Conservation (phyloP, 2,888 invertebrate species). For the Phania funesta region DNA sequence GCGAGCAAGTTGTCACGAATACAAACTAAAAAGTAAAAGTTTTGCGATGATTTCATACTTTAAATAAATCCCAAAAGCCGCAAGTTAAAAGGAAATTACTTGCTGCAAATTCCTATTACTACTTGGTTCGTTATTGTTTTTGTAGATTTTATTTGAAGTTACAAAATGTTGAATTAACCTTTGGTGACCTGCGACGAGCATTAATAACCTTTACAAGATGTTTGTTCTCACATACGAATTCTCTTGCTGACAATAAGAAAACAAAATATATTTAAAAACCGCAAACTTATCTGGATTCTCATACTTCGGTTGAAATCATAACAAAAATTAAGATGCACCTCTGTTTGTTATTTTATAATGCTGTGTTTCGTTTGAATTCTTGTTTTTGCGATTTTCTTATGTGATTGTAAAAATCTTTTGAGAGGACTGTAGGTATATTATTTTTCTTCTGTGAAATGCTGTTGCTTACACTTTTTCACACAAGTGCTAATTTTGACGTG, state of each 20-base stretch:
- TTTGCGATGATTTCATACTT: not conserved
- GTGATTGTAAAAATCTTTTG: no score
- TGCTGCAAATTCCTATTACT: not conserved
- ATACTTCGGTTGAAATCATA: slow-evolving; percentile 4
- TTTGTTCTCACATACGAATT: not conserved
- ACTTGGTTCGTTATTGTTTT: not conserved
- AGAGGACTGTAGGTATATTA: not conserved
- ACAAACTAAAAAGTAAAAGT: no score
- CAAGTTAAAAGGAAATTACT: not conserved
- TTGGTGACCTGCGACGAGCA: slow-evolving; percentile 42
- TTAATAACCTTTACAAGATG: slow-evolving; percentile 37
- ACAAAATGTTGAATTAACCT: slow-evolving; percentile 49
- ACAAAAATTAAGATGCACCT: not conserved
- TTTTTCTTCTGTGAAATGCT: not conserved
- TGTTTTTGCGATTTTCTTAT: not conserved
- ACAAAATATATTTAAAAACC: slow-evolving; percentile 29
- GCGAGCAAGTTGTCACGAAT: no score
- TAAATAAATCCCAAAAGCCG: not conserved
- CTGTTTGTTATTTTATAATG: not conserved
- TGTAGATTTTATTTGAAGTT: not conserved
- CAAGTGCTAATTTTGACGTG: slow-evolving; percentile 43
- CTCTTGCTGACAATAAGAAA: not conserved
- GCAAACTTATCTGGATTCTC: slow-evolving; percentile 49
- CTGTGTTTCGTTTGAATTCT: not conserved
- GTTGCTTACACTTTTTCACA: slow-evolving; percentile 18